Evolutionary conservation across 2,888 invertebrate species (phyloP).

Genomic region (Leptinotarsa tumamoca): DNA sequence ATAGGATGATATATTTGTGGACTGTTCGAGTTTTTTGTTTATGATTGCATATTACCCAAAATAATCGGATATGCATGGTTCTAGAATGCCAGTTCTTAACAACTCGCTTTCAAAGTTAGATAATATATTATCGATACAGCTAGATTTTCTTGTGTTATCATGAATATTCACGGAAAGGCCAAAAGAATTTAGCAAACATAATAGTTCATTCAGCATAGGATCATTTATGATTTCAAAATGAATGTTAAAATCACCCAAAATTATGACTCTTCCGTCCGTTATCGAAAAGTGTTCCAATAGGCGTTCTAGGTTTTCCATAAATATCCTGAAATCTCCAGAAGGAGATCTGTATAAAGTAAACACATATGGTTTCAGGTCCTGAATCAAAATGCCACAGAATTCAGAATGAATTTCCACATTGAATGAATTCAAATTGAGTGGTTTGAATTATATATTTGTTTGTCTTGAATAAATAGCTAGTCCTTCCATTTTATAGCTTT

Average conservation of each 20-base stretch:
- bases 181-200: background rate
- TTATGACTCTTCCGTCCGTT: background rate
- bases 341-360: background rate
- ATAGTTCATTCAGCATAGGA: slow-evolving; percentile 9
- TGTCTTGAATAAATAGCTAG: background rate
- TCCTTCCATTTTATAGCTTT: background rate
- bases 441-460: slow-evolving; percentile 5
- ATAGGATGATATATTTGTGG: too few species aligned
- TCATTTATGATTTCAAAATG: too few species aligned
- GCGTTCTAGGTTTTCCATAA: background rate
- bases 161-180: too few species aligned
- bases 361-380: too few species aligned
- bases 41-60: too few species aligned
- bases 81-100: too few species aligned
- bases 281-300: background rate
- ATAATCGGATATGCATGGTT: too few species aligned
- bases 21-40: too few species aligned
- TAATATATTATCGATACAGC: too few species aligned
- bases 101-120: too few species aligned
- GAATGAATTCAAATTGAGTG: background rate
- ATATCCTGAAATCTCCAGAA: background rate
- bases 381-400: background rate
- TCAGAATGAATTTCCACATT: background rate
- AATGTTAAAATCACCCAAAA: too few species aligned
- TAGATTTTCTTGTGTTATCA: too few species aligned